A percentile compares a stretch with the other conserved stretches of the same genome.
Evolutionary conservation across 2,113 vertebrate genomes (phyloP).

Genomic region (Gymnocephalus cernua): DNA sequence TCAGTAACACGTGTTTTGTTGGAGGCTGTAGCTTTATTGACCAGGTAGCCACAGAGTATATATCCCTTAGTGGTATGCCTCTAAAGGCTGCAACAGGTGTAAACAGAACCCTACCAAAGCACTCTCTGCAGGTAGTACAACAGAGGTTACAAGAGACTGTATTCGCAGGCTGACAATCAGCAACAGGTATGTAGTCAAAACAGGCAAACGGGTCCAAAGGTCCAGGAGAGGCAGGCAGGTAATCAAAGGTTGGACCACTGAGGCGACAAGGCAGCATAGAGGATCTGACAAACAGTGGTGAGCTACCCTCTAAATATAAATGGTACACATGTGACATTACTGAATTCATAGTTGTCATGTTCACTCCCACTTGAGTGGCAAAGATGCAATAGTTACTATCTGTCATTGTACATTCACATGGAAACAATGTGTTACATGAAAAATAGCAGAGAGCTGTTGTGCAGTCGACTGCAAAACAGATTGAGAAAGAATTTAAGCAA

Average conservation of each 20-base stretch:
- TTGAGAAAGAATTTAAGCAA: constrained; percentile 18
- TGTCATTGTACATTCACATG: not conserved
- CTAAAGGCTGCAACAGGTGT: not conserved
- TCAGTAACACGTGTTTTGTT: not conserved
- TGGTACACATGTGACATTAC: not conserved
- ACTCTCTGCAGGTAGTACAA: not conserved
- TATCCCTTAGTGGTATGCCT: not conserved
- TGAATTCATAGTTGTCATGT: not conserved
- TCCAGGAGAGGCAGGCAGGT: constrained; percentile 22
- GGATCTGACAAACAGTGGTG: constrained; percentile 18
- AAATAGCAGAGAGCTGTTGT: not conserved
- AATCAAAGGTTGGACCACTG: constrained; percentile 27
- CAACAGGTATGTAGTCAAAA: not conserved
- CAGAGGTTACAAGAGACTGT: constrained; percentile 1
- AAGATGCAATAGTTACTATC: not conserved
- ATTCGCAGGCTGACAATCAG: constrained; percentile 8
- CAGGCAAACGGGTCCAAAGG: constrained; percentile 25
- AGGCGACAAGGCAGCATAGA: constrained; percentile 11
- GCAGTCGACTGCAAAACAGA: constrained; percentile 8
- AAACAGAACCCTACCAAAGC: not conserved
- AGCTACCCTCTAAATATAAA: constrained; percentile 7
- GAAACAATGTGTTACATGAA: constrained; percentile 9
- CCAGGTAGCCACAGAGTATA: not conserved
- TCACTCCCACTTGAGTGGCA: constrained; percentile 10
- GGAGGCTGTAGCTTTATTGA: not conserved